phyloP scores from a whole-genome alignment of 2,113 vertebrate species.

The Corythaixoides concolor region DNA sequence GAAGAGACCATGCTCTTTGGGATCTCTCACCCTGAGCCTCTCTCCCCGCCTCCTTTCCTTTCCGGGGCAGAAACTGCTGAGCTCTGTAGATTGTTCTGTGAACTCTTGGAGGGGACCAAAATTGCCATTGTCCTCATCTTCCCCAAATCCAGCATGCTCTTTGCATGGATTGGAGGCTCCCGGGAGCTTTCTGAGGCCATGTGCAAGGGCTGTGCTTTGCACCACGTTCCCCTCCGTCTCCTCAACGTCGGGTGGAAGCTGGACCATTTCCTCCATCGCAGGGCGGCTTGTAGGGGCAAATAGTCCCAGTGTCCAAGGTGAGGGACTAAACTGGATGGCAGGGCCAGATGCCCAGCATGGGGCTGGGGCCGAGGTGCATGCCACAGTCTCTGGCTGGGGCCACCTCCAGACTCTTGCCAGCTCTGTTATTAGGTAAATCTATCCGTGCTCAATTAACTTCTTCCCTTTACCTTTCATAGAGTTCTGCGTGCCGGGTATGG shows the following conservation, averaged over 20 bases:
- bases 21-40: not conserved
- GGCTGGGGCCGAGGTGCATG: accelerated
- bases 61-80: accelerated
- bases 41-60: not conserved
- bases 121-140: accelerated
- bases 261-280: accelerated
- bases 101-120: not conserved
- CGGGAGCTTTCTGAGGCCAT: accelerated
- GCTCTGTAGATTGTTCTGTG: not conserved
- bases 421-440: not conserved
- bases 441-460: not conserved
- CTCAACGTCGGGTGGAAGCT: accelerated
- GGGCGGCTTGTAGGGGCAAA: not conserved
- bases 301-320: not conserved
- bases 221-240: accelerated
- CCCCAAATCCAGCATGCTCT: not conserved
- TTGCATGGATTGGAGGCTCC: not conserved
- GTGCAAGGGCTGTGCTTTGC: not conserved
- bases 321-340: not conserved
- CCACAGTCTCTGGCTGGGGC: not conserved
- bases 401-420: not conserved
- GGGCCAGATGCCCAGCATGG: not conserved
- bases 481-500: not conserved
- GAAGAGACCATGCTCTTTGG: not conserved
- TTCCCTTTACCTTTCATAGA: not conserved